These are phyloP conservation scores for Ceyx margarethae DNA, from an alignment of 2,113 vertebrate species.

Conservation along the genomic window DNA sequence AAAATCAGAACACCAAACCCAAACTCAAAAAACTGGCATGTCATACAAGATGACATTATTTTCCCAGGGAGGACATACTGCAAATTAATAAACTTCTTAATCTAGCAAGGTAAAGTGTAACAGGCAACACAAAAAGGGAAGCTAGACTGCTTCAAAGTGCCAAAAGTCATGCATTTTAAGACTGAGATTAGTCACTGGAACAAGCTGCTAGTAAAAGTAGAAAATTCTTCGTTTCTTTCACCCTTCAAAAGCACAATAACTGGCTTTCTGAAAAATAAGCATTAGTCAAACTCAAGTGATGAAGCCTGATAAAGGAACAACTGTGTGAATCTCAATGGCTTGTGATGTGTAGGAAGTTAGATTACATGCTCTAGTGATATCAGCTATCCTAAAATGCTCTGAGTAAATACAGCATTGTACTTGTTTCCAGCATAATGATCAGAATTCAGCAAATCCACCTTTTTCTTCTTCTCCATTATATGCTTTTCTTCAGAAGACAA, in stretches of 20 bases:
- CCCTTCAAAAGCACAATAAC: conserved; percentile 25
- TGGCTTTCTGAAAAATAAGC: conserved; percentile 32
- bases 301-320: neutral
- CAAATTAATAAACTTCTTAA: neutral
- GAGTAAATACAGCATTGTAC: neutral
- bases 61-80: neutral
- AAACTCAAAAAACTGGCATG: neutral
- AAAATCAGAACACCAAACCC: accelerated
- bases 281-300: conserved; percentile 45
- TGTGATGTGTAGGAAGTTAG: neutral
- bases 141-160: neutral
- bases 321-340: neutral
- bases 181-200: conserved; percentile 23
- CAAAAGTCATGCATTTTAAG: neutral
- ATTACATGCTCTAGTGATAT: conserved; percentile 5
- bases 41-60: neutral
- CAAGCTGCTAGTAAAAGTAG: conserved; percentile 15
- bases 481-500: neutral
- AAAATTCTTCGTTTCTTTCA: neutral
- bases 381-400: conserved; percentile 1
- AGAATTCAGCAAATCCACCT: neutral
- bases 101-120: neutral
- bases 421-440: neutral
- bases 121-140: neutral
- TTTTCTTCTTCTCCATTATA: neutral